These are phyloP conservation scores for Lampris incognitus DNA, from an alignment of 2,113 vertebrate species.

Conservation along the genomic window DNA sequence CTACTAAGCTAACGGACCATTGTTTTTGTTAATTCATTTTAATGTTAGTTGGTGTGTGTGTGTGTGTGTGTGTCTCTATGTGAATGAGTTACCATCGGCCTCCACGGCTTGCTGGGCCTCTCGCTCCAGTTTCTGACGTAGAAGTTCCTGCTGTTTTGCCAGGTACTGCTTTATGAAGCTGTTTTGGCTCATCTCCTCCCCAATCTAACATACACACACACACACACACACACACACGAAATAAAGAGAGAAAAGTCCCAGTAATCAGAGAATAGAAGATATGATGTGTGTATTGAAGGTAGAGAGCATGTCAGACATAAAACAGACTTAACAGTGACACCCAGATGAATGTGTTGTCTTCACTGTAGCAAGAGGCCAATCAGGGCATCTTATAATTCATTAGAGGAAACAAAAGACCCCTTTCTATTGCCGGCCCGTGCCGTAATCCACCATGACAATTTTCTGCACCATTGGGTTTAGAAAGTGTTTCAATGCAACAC, in stretches of 20 bases:
- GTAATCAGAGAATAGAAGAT: no score
- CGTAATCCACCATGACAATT: no score
- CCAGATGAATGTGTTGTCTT: no score
- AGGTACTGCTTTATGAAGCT: constrained; percentile 96
- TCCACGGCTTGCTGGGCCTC: constrained; percentile 89
- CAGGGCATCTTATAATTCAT: no score
- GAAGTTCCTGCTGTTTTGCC: constrained; percentile 93
- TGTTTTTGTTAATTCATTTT: not conserved
- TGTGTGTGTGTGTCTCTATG: not conserved
- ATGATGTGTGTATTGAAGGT: no score
- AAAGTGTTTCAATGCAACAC: no score
- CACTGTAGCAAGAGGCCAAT: no score
- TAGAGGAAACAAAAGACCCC: not conserved
- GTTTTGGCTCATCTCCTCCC: constrained; percentile 96
- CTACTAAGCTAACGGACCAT: not conserved
- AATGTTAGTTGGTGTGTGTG: constrained; percentile 8
- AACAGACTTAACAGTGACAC: no score
- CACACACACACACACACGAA: not conserved
- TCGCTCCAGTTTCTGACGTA: constrained; percentile 88
- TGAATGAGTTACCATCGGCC: constrained; percentile 80
- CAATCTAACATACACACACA: constrained; percentile 82
- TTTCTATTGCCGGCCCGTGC: not conserved
- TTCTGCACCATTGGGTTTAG: no score
- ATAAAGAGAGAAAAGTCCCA: no score
- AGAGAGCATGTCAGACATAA: no score